These are phyloP conservation scores for Microplitis deprimator DNA, from an alignment of 2,888 invertebrate species.

Conservation along the genomic window DNA sequence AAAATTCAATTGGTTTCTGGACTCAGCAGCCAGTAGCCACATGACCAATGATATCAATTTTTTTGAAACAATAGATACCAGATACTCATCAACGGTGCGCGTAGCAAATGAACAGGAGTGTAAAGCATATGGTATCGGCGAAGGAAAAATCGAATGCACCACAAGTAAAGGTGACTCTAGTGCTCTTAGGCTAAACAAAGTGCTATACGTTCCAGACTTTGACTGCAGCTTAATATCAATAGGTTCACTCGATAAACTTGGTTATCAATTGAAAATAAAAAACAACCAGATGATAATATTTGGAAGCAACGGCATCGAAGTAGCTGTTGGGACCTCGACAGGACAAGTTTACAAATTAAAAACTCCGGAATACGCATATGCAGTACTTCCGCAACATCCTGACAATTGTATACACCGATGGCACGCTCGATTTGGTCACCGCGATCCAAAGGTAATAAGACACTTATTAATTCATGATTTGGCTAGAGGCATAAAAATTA, in stretches of 20 bases:
- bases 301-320: too few species aligned
- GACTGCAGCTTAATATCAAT: conserved; percentile 27
- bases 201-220: conserved; percentile 27
- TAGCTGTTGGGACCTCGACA: neutral
- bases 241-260: conserved; percentile 25
- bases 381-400: neutral
- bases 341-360: neutral
- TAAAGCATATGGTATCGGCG: conserved; percentile 18
- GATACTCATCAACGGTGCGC: conserved; percentile 11
- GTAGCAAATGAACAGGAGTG: conserved; percentile 13
- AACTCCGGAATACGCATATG: neutral
- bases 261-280: conserved; percentile 9
- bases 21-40: neutral
- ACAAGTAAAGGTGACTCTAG: neutral
- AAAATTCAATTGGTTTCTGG: conserved; percentile 4
- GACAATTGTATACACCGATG: conserved; percentile 39
- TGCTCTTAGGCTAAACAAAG: neutral
- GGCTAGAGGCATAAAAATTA: conserved; percentile 29
- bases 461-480: conserved; percentile 26
- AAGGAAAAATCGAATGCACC: conserved; percentile 10
- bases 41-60: conserved; percentile 27
- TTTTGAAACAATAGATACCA: conserved; percentile 15
- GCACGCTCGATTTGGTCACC: conserved; percentile 45
- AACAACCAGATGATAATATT: neutral
- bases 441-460: conserved; percentile 34